These are phyloP conservation scores for Dipus sagitta DNA, from an alignment of 2,797 vertebrate species.

Conservation along the genomic window DNA sequence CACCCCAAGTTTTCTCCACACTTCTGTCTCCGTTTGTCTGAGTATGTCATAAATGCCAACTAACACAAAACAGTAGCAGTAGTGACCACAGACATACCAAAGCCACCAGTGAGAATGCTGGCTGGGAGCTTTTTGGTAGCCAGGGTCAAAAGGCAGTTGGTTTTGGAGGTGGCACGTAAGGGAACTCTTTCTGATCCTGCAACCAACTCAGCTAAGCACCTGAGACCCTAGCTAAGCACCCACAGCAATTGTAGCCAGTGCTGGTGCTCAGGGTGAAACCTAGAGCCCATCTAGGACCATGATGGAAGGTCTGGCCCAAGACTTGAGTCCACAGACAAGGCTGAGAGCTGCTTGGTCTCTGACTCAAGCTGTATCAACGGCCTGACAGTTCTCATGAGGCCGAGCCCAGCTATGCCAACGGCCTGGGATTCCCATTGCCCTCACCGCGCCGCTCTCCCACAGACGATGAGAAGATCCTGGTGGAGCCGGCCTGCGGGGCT, in stretches of 20 bases:
- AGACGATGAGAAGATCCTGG: slow-evolving; percentile 94
- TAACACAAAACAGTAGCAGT: too few relatives aligned
- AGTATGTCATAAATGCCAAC: background rate
- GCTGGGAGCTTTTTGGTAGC: slow-evolving; percentile 31
- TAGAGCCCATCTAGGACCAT: fast-evolving
- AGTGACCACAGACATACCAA: background rate
- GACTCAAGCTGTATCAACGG: background rate
- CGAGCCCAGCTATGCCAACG: fast-evolving
- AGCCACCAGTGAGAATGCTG: background rate
- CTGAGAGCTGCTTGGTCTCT: background rate
- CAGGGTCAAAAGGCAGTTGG: background rate
- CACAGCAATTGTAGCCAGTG: too few relatives aligned
- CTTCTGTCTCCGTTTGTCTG: background rate
- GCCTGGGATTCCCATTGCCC: fast-evolving
- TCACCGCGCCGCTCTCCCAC: background rate
- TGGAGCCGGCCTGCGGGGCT: slow-evolving; percentile 93
- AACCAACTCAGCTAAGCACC: background rate
- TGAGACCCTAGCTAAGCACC: background rate
- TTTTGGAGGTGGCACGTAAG: background rate
- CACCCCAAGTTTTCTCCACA: fast-evolving
- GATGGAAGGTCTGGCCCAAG: background rate
- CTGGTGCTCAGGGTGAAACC: background rate
- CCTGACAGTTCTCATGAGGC: fast-evolving
- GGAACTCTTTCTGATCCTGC: background rate
- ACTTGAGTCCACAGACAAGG: background rate